phyloP scores from a whole-genome alignment of 1,140 invertebrate species.

The Heliconius melpomene region DNA sequence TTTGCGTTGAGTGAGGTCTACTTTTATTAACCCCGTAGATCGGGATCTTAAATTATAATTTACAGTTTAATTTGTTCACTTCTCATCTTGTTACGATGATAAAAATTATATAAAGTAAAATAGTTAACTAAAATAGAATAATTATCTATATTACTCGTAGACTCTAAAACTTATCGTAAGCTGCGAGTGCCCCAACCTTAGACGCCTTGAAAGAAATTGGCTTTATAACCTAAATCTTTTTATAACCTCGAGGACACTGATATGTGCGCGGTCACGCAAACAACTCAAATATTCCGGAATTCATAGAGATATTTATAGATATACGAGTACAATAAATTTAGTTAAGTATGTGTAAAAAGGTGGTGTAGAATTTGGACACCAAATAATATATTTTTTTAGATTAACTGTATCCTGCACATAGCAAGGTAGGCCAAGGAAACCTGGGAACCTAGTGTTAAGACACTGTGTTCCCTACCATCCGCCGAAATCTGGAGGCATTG shows the following conservation, averaged over 20 bases:
- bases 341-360: not conserved
- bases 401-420: too few relatives aligned
- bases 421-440: too few relatives aligned
- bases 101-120: not conserved
- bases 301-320: not conserved
- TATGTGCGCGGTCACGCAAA: constrained; percentile 9
- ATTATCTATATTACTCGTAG: too few relatives aligned
- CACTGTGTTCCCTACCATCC: too few relatives aligned
- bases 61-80: not conserved
- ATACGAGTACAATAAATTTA: not conserved
- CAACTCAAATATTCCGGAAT: not conserved
- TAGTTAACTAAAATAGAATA: not conserved
- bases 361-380: too few relatives aligned
- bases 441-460: too few relatives aligned
- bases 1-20: too few relatives aligned
- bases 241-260: constrained; percentile 12
- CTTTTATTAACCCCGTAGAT: not conserved
- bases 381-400: too few relatives aligned
- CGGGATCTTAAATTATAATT: not conserved
- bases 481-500: too few relatives aligned
- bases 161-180: constrained; percentile 11
- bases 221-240: constrained; percentile 2
- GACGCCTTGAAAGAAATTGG: constrained; percentile 13
- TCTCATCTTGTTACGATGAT: not conserved
- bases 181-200: constrained; percentile 14